Conservation (phyloP, 2,113 vertebrate species). For the Halcyon senegalensis region DNA sequence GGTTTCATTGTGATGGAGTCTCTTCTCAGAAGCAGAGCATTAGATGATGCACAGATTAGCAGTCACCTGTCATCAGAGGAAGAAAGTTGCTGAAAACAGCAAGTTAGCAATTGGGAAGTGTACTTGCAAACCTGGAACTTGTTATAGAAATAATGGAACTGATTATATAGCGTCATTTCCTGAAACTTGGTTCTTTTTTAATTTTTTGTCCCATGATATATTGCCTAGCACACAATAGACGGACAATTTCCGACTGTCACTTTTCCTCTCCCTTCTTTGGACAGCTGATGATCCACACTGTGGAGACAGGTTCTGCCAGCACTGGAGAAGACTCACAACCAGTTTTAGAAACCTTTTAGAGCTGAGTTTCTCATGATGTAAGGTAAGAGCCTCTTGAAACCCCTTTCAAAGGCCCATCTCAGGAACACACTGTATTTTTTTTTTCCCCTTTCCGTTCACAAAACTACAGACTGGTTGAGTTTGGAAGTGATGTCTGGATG, state of each 20-base stretch:
- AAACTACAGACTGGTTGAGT: background rate
- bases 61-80: background rate
- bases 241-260: background rate
- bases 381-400: background rate
- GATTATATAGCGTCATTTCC: background rate
- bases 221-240: background rate
- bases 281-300: background rate
- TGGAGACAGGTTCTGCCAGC: background rate
- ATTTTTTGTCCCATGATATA: background rate
- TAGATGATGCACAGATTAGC: background rate
- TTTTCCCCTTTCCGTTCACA: background rate
- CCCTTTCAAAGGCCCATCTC: background rate
- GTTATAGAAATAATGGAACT: background rate
- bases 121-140: conserved; percentile 20
- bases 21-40: background rate
- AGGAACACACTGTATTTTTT: background rate
- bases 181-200: background rate
- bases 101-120: background rate
- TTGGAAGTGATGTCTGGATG: background rate
- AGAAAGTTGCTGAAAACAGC: background rate
- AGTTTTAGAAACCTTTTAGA: background rate
- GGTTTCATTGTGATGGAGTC: background rate
- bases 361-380: background rate
- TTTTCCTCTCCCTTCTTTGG: background rate
- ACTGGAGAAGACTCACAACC: background rate